phyloP scores from a whole-genome alignment of 2,113 vertebrate genomes.

The Phylloscopus whistleri region DNA sequence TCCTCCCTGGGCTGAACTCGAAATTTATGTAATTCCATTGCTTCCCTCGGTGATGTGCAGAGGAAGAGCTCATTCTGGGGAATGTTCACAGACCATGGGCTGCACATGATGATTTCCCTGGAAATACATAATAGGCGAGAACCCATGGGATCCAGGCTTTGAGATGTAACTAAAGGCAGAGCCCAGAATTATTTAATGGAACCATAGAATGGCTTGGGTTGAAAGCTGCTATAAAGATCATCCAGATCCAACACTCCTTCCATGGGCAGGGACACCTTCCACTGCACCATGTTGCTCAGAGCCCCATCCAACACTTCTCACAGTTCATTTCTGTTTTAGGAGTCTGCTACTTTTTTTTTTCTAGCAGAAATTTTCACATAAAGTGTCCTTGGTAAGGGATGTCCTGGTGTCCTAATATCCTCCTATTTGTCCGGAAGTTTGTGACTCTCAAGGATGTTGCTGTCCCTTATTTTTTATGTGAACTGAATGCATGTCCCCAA shows the following conservation, averaged over 20 bases:
- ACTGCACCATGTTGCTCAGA: not conserved
- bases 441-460: not conserved
- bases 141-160: not conserved
- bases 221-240: not conserved
- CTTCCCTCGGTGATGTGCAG: fast-evolving
- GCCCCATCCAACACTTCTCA: not conserved
- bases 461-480: not conserved
- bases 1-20: not conserved
- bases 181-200: not conserved
- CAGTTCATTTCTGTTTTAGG: not conserved
- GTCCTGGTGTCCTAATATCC: not conserved
- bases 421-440: not conserved
- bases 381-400: not conserved
- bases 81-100: fast-evolving
- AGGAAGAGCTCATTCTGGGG: not conserved
- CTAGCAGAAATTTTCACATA: not conserved
- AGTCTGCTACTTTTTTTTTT: not conserved
- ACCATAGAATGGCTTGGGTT: not conserved
- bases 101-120: not conserved
- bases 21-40: not conserved
- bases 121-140: not conserved
- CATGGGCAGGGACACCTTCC: not conserved
- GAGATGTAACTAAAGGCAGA: not conserved
- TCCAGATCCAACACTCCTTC: not conserved
- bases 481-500: not conserved